Conservation (phyloP, 2,113 vertebrate genomes). For the Hemibagrus wyckioides region DNA sequence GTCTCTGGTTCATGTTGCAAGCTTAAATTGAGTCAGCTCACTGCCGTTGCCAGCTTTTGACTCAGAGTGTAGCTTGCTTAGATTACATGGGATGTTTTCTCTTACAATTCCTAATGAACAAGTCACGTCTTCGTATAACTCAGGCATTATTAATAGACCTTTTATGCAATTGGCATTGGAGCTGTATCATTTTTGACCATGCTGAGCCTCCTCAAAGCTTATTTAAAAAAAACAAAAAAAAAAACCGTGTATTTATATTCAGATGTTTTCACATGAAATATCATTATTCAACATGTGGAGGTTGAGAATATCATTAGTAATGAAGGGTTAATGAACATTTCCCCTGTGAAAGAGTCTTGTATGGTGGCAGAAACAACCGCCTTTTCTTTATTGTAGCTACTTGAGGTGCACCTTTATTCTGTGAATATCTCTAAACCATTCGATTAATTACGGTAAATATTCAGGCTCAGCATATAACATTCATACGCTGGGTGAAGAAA, state of each 20-base stretch:
- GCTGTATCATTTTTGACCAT: neutral
- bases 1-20: conserved; percentile 51
- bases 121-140: neutral
- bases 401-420: neutral
- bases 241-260: too few species aligned
- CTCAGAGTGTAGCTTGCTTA: conserved; percentile 54
- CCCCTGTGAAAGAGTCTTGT: neutral
- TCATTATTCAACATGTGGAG: neutral
- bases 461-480: neutral
- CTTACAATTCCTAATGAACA: neutral
- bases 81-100: neutral
- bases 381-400: neutral
- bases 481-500: neutral
- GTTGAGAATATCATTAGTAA: neutral
- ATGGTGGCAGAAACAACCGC: neutral
- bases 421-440: neutral
- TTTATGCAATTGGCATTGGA: neutral
- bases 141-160: neutral
- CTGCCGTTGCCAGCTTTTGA: conserved; percentile 51
- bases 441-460: neutral
- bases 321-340: neutral
- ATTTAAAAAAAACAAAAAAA: neutral
- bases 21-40: conserved; percentile 58
- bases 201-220: neutral
- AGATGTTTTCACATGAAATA: neutral